Percentiles rank a stretch among this genome's conserved stretches.
Conservation (phyloP, 92 coral and sea anemone genomes). For the Pocillopora grandis region DNA sequence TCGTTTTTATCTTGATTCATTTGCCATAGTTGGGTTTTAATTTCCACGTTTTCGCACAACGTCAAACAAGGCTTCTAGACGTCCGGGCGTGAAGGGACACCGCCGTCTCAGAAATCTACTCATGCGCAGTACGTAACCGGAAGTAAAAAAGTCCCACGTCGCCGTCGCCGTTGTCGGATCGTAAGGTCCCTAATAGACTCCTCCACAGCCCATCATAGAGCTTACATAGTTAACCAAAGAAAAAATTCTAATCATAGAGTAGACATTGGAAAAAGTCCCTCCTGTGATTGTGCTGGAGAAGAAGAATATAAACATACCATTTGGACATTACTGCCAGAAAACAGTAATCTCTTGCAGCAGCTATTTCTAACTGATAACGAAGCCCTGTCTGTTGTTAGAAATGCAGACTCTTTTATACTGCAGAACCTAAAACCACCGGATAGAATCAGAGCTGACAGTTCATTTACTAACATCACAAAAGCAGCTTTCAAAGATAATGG, state of each 20-base stretch:
- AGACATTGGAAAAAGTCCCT: conserved; percentile 18
- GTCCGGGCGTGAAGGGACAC: no score
- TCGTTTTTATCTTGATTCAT: no score
- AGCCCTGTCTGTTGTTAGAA: conserved; percentile 32
- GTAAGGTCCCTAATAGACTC: neutral
- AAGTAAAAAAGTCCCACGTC: no score
- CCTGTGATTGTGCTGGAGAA: conserved; percentile 37
- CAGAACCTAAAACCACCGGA: neutral
- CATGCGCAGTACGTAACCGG: no score
- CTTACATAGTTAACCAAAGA: neutral
- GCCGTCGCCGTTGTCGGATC: no score
- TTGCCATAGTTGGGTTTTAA: no score
- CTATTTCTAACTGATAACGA: conserved; percentile 42
- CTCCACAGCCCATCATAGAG: neutral
- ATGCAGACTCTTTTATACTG: conserved; percentile 30
- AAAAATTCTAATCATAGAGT: conserved; percentile 23
- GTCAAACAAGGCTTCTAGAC: no score
- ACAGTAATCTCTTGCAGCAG: conserved; percentile 53
- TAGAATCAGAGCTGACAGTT: no score
- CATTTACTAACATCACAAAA: no score
- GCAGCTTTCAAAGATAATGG: no score
- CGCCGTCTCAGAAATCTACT: no score
- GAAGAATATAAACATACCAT: conserved; percentile 48
- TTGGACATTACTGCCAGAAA: conserved; percentile 50
- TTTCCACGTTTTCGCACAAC: no score